These are phyloP conservation scores for Peromyscus aztecus DNA, from an alignment of 2,797 vertebrate genomes.

Conservation along the genomic window DNA sequence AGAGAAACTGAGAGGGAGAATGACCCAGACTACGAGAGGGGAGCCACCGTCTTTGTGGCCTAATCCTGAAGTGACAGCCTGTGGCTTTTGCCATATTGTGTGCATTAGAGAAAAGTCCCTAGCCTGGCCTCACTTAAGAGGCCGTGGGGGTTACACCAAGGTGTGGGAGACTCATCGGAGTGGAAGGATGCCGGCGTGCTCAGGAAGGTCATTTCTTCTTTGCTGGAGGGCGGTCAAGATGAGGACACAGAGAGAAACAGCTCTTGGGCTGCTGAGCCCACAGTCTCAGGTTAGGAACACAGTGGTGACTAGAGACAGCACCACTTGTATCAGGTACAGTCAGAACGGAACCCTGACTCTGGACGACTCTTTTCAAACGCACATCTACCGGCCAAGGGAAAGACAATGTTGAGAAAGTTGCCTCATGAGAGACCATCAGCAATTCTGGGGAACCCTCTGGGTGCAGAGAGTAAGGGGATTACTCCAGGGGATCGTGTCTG, in stretches of 20 bases:
- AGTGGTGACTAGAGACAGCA: background rate
- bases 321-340: constrained; percentile 1
- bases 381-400: constrained; percentile 7
- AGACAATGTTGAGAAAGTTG: constrained; percentile 38
- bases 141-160: background rate
- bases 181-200: background rate
- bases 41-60: background rate
- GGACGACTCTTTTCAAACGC: constrained; percentile 32
- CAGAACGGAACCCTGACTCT: constrained; percentile 21
- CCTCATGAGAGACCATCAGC: background rate
- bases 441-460: background rate
- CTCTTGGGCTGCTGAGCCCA: background rate
- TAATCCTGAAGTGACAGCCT: background rate
- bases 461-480: background rate
- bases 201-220: background rate
- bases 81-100: constrained; percentile 47
- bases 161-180: background rate
- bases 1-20: no score
- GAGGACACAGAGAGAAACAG: constrained; percentile 5
- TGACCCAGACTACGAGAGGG: background rate
- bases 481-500: background rate
- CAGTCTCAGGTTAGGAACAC: constrained; percentile 14
- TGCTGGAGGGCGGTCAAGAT: background rate
- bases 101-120: constrained; percentile 23
- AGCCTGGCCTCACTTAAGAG: background rate